These are phyloP conservation scores for Malaclemys terrapin DNA, from an alignment of 2,113 vertebrate genomes.

Conservation along the genomic window DNA sequence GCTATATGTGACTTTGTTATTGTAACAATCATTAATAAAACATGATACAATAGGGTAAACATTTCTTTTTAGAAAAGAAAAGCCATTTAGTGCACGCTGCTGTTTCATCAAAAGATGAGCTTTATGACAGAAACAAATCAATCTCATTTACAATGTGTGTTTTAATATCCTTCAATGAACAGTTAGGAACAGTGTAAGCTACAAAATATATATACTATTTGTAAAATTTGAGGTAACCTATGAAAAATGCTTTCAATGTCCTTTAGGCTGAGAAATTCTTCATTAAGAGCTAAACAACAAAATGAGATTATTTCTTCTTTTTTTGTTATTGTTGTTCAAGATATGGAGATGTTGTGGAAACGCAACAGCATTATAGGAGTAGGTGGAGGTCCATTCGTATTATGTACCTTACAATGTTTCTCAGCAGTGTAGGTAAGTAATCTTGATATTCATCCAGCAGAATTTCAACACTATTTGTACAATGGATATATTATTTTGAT, in stretches of 20 bases:
- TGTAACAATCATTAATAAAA: background rate
- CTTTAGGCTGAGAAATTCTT: background rate
- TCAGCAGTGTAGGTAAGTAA: constrained; percentile 95
- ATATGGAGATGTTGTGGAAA: constrained; percentile 76
- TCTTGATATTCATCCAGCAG: background rate
- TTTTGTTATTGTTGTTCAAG: constrained; percentile 67
- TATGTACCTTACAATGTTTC: constrained; percentile 98
- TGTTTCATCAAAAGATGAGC: background rate
- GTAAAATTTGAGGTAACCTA: background rate
- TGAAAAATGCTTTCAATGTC: background rate
- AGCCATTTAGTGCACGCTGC: background rate
- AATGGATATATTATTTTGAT: background rate
- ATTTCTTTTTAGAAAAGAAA: background rate
- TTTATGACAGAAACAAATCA: background rate
- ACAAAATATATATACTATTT: background rate
- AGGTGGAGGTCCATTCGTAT: constrained; percentile 94
- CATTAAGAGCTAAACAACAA: background rate
- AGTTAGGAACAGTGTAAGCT: background rate
- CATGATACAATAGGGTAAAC: background rate
- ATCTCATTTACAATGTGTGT: background rate
- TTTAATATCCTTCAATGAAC: background rate
- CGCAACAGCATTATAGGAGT: constrained; percentile 81
- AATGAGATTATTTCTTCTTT: background rate
- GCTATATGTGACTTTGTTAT: background rate
- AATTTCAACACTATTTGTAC: background rate